Conservation (phyloP, 1,140 invertebrate species). For the Drosophila nebulosa region DNA sequence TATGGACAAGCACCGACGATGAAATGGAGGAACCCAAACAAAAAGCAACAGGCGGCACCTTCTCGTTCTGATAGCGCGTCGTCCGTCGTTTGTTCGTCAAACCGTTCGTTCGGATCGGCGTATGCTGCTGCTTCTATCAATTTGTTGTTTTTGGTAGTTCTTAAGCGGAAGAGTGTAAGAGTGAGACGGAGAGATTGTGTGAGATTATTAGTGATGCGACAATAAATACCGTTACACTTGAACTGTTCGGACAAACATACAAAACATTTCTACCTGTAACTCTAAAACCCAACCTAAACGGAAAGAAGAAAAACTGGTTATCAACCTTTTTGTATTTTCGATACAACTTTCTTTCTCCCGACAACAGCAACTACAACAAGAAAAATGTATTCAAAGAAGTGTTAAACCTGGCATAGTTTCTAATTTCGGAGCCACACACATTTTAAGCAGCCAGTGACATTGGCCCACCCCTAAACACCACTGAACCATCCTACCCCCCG, state of each 20-base stretch:
- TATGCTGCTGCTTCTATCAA: background rate
- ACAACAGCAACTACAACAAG: background rate
- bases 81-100: background rate
- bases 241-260: background rate
- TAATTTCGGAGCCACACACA: background rate
- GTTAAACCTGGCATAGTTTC: background rate
- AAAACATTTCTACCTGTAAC: background rate
- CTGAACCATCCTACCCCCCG: background rate
- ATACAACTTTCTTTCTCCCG: background rate
- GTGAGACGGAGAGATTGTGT: background rate
- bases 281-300: background rate
- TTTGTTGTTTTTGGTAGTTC: background rate
- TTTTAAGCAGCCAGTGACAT: constrained; percentile 7
- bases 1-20: constrained; percentile 44
- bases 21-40: constrained; percentile 38
- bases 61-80: background rate
- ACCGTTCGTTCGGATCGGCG: background rate
- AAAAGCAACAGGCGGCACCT: constrained; percentile 17
- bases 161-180: background rate
- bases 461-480: background rate
- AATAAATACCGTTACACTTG: background rate
- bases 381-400: background rate
- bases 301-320: constrained; percentile 1
- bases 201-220: background rate
- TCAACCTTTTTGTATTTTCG: background rate